A percentile compares a stretch with the other conserved stretches of the same genome.
These are phyloP conservation scores for Octopus sinensis DNA, from an alignment of 1,140 invertebrate genomes.

Conservation along the genomic window DNA sequence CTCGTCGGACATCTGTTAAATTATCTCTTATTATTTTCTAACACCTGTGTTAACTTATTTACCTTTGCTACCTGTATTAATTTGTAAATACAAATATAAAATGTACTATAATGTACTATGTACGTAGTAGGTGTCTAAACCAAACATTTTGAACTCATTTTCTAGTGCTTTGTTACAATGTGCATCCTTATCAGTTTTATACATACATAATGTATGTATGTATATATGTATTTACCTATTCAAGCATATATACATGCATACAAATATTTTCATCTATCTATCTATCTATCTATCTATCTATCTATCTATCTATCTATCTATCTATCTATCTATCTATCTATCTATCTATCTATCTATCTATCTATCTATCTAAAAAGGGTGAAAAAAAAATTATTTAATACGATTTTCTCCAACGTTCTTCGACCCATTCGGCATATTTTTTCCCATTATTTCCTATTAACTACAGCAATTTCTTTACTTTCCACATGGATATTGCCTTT, in stretches of 20 bases:
- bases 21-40: too few species aligned
- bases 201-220: not conserved
- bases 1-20: too few species aligned
- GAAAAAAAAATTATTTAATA: too few species aligned
- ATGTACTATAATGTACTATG: too few species aligned
- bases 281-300: not conserved
- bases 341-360: not conserved
- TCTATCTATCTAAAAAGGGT: not conserved
- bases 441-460: too few species aligned
- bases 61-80: too few species aligned
- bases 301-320: slow-evolving; percentile 3
- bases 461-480: too few species aligned
- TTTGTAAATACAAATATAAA: too few species aligned
- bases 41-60: too few species aligned
- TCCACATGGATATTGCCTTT: too few species aligned
- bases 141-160: not conserved
- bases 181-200: not conserved
- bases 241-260: not conserved
- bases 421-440: too few species aligned
- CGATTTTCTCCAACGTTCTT: too few species aligned
- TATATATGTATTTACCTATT: not conserved
- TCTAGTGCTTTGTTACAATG: not conserved
- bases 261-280: not conserved
- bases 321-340: not conserved
- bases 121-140: not conserved